Evolutionary conservation across 2,888 invertebrate species (phyloP).

Genomic region (Lobophora halterata): DNA sequence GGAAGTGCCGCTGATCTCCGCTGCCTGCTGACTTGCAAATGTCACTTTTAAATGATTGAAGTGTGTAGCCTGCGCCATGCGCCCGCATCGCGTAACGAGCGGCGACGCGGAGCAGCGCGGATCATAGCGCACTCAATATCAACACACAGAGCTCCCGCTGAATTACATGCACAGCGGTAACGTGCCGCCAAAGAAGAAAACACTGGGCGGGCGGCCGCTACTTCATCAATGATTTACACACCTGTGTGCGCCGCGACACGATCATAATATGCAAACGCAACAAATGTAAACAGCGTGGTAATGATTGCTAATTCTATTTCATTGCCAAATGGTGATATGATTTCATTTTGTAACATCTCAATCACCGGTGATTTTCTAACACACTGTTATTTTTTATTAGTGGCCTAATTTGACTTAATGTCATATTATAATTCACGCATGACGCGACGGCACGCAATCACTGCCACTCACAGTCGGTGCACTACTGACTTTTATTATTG

Average conservation of each 20-base stretch:
- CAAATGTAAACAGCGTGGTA: no score
- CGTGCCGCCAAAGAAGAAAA: slow-evolving; percentile 3
- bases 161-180: slow-evolving; percentile 5
- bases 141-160: slow-evolving; percentile 1
- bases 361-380: no score
- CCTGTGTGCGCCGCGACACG: slow-evolving; percentile 4
- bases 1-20: background rate
- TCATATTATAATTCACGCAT: no score
- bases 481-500: no score
- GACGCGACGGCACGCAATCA: no score
- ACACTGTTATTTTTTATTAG: no score
- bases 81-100: slow-evolving; percentile 12
- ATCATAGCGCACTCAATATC: slow-evolving; percentile 11
- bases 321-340: no score
- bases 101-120: slow-evolving; percentile 4
- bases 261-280: slow-evolving; percentile 1
- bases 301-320: no score
- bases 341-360: no score
- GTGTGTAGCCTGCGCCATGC: slow-evolving; percentile 2
- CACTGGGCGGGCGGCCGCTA: background rate
- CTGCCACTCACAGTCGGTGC: no score
- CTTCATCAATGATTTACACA: slow-evolving; percentile 36
- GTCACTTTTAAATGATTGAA: slow-evolving; percentile 5
- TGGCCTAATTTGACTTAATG: no score
- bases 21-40: background rate